A percentile compares a stretch with the other conserved stretches of the same genome.
Conservation (phyloP, 2,113 vertebrate genomes). For the Grammatotria lemairii region DNA sequence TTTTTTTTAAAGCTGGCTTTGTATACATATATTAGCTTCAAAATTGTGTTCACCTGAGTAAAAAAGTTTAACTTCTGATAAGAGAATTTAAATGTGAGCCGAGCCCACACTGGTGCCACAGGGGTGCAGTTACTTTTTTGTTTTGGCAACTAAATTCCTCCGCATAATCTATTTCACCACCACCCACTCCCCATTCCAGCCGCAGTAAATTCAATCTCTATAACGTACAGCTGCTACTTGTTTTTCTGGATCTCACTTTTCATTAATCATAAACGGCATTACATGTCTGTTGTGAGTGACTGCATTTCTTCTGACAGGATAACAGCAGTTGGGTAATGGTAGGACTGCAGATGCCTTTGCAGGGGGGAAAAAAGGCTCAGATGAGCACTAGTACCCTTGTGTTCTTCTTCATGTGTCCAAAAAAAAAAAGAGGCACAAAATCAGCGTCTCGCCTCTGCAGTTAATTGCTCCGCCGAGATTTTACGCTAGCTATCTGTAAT, state of each 20-base stretch:
- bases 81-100: not conserved
- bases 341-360: not conserved
- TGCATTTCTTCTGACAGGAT: not conserved
- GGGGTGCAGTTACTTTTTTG: not conserved
- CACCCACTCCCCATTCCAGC: not conserved
- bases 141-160: not conserved
- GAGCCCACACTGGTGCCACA: not conserved
- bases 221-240: not conserved
- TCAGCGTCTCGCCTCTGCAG: not conserved
- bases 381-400: not conserved
- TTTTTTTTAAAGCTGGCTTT: not conserved
- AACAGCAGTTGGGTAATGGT: not conserved
- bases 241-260: not conserved
- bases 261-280: not conserved
- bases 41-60: fast-evolving
- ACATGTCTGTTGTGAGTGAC: not conserved
- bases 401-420: not conserved
- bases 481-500: constrained; percentile 23
- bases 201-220: not conserved
- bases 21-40: not conserved
- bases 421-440: not conserved
- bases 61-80: not conserved
- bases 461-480: not conserved
- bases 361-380: not conserved
- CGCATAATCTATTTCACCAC: not conserved